phyloP scores from a whole-genome alignment of 2,888 invertebrate species.

The Heliconius cydno region DNA sequence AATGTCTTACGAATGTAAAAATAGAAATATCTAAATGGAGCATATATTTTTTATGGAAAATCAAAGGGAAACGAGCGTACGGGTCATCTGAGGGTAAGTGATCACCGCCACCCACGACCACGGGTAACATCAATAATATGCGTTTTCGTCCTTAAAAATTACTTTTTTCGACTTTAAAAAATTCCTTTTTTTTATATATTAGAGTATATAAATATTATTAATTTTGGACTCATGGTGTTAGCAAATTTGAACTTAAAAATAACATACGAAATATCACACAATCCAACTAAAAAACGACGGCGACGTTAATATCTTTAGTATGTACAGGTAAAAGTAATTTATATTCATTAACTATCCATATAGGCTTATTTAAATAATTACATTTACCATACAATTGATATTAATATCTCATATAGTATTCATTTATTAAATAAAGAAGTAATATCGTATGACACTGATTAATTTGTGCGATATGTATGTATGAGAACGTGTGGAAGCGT shows the following conservation, averaged over 20 bases:
- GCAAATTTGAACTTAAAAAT: neutral
- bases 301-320: neutral
- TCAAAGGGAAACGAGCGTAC: no score
- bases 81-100: no score
- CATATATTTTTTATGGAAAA: no score
- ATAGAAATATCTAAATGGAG: no score
- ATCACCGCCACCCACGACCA: no score
- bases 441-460: slow-evolving; percentile 40
- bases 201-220: no score
- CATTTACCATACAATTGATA: slow-evolving; percentile 1
- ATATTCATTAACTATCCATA: neutral
- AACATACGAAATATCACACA: neutral
- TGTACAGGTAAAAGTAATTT: neutral
- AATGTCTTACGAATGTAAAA: no score
- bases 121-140: no score
- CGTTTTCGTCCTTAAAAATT: no score
- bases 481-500: slow-evolving; percentile 29
- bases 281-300: neutral
- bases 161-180: no score
- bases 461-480: slow-evolving; percentile 33
- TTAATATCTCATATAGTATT: neutral
- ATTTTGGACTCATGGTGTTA: no score
- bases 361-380: slow-evolving; percentile 5
- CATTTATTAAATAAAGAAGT: slow-evolving; percentile 37
- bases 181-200: no score